Percentiles rank a stretch among this genome's conserved stretches.
Conservation (phyloP, 2,888 invertebrate genomes). For the Leptinotarsa haldemani region DNA sequence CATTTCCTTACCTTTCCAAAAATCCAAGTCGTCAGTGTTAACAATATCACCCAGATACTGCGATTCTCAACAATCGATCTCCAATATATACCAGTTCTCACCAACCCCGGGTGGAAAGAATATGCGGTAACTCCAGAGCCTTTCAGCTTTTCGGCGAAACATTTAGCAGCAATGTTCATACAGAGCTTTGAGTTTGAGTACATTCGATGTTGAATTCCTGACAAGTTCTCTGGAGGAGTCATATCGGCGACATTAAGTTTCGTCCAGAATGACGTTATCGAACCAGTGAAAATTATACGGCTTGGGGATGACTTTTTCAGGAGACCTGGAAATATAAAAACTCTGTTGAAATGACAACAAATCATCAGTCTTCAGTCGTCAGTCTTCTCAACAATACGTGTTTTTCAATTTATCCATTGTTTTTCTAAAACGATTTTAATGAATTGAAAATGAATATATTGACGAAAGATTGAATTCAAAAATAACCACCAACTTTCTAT, state of each 20-base stretch:
- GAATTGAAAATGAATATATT: too few species aligned
- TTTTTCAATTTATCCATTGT: too few species aligned
- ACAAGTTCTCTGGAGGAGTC: conserved; percentile 36
- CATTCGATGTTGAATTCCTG: conserved; percentile 21
- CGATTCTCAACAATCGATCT: conserved; percentile 34
- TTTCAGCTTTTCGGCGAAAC: conserved; percentile 50
- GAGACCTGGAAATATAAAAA: conserved; percentile 62
- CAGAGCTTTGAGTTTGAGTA: conserved; percentile 54
- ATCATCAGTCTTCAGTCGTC: too few species aligned
- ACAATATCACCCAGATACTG: conserved; percentile 30
- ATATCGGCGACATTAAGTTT: conserved; percentile 48
- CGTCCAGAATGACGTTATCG: conserved; percentile 44
- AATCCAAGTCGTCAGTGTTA: conserved; percentile 17
- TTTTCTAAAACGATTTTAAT: too few species aligned
- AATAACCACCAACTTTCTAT: too few species aligned
- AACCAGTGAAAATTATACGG: conserved; percentile 56
- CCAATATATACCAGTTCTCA: conserved; percentile 43
- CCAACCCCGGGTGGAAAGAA: conserved; percentile 55
- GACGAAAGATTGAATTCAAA: too few species aligned
- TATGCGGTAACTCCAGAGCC: conserved; percentile 50
- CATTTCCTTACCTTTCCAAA: conserved; percentile 30
- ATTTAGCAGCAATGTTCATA: conserved; percentile 52
- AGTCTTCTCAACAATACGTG: too few species aligned
- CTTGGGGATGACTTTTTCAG: conserved; percentile 59
- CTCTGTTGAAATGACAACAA: too few species aligned